Conservation (phyloP, 2,113 vertebrate genomes). For the Ammodytes dubius region DNA sequence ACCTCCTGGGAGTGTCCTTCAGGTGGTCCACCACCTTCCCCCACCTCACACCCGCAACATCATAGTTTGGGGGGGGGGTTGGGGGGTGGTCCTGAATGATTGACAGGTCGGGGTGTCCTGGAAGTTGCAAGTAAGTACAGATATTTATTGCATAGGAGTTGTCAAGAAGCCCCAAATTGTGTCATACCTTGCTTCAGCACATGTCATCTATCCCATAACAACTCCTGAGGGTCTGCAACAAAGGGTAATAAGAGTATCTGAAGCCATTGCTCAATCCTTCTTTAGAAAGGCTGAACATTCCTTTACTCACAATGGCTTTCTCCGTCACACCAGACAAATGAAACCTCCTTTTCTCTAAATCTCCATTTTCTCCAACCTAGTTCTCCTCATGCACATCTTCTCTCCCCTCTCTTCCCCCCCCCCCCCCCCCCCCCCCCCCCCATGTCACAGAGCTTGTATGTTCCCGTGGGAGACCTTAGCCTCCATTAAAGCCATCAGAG, state of each 20-base stretch:
- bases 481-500: conserved; percentile 88
- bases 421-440: conserved; percentile 39
- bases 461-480: conserved; percentile 84
- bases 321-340: conserved; percentile 22
- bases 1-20: conserved; percentile 88
- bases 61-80: not conserved
- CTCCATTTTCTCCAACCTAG: not conserved
- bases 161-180: conserved; percentile 7
- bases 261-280: not conserved
- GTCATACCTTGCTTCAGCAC: not conserved
- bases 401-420: not conserved
- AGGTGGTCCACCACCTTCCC: conserved; percentile 75
- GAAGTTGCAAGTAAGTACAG: conserved; percentile 19
- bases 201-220: not conserved
- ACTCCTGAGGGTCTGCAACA: not conserved
- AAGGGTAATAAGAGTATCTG: not conserved
- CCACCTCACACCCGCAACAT: not conserved
- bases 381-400: not conserved
- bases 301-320: conserved; percentile 5
- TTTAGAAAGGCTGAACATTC: not conserved
- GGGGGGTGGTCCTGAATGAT: conserved; percentile 5
- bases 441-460: conserved; percentile 48
- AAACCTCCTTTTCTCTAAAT: conserved; percentile 26
- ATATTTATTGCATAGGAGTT: conserved; percentile 9
- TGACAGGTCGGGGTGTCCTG: not conserved